Evolutionary conservation across 2,888 invertebrate species (phyloP).

Genomic region (Phymatocera aterrima): DNA sequence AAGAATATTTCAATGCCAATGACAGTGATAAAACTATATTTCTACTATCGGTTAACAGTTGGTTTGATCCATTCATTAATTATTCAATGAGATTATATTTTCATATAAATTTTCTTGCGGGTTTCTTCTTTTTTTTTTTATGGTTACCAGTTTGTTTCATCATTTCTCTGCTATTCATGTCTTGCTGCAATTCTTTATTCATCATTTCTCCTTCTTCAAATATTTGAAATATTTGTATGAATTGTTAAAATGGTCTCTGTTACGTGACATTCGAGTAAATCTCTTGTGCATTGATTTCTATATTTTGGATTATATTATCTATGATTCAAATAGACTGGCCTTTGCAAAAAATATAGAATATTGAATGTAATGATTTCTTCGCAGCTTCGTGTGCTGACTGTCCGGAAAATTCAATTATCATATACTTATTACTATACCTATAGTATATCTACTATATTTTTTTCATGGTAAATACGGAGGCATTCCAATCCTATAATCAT

Average conservation of each 20-base stretch:
- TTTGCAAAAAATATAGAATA: conserved; percentile 18
- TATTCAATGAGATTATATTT: conserved; percentile 29
- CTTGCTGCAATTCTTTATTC: neutral
- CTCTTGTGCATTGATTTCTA: too few species aligned
- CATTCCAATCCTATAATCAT: neutral
- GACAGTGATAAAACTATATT: neutral
- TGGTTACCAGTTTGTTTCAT: neutral
- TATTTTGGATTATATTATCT: too few species aligned
- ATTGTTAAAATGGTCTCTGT: too few species aligned
- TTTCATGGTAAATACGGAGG: neutral
- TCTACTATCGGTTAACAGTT: conserved; percentile 9
- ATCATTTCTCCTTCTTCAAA: neutral
- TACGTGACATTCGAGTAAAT: too few species aligned
- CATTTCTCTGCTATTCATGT: neutral
- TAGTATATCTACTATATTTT: neutral
- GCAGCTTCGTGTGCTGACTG: too few species aligned
- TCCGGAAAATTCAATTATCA: neutral
- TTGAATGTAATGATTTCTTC: too few species aligned
- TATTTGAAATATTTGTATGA: too few species aligned
- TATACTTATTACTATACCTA: neutral
- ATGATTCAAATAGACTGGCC: too few species aligned
- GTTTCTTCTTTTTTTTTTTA: neutral
- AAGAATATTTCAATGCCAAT: conserved; percentile 2
- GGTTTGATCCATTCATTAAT: neutral
- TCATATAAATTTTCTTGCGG: conserved; percentile 17